Percentiles rank a stretch among this genome's conserved stretches.
Evolutionary conservation across 2,113 vertebrate species (phyloP).

Genomic region (Vimba vimba): DNA sequence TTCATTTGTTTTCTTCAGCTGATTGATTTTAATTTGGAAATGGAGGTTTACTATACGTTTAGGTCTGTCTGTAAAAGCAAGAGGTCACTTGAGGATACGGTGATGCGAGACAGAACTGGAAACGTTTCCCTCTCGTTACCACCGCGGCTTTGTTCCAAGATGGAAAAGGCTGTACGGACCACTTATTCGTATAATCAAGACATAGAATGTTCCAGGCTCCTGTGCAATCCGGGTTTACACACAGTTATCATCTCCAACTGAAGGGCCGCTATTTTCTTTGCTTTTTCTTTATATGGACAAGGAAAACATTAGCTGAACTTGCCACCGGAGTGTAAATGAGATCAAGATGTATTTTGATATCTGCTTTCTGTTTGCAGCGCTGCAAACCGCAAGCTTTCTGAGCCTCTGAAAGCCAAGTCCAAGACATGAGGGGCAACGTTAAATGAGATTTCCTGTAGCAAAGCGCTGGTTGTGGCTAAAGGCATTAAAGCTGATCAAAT

Average conservation of each 20-base stretch:
- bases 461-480: constrained; percentile 72
- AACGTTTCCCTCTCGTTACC: constrained; percentile 66
- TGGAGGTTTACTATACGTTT: constrained; percentile 42
- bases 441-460: constrained; percentile 75
- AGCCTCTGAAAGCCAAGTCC: constrained; percentile 64
- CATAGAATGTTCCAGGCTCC: constrained; percentile 40
- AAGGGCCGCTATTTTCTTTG: neutral
- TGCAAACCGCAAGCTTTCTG: constrained; percentile 66
- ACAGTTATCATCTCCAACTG: constrained; percentile 54
- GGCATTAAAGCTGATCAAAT: constrained; percentile 73
- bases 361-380: constrained; percentile 70
- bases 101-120: constrained; percentile 61
- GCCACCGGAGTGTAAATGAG: constrained; percentile 73
- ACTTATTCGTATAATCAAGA: constrained; percentile 61
- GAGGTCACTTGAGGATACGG: constrained; percentile 71
- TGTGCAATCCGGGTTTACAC: constrained; percentile 58
- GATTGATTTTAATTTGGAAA: constrained; percentile 40
- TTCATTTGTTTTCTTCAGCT: constrained; percentile 25
- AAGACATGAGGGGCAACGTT: constrained; percentile 68
- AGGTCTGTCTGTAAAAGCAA: constrained; percentile 49
- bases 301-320: constrained; percentile 76
- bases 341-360: constrained; percentile 75
- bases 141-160: constrained; percentile 64
- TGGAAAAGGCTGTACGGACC: constrained; percentile 66
- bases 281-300: constrained; percentile 50